A percentile compares a stretch with the other conserved stretches of the same genome.
Conservation (phyloP, 2,113 vertebrate genomes). For the Setophaga coronata region DNA sequence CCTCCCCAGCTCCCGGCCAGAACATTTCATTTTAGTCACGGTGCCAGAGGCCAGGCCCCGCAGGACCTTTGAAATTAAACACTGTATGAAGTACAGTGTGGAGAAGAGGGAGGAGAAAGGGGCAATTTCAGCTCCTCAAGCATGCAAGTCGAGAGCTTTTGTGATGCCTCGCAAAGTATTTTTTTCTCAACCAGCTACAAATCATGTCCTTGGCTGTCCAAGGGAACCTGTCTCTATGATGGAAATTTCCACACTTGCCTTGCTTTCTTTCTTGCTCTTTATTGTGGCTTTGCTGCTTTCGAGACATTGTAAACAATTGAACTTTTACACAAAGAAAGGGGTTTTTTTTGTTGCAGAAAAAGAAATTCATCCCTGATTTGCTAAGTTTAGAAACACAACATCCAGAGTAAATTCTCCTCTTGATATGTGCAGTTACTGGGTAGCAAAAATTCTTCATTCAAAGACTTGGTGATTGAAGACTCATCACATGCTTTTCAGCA, state of each 20-base stretch:
- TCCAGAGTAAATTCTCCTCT: background rate
- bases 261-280: background rate
- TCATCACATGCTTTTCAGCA: background rate
- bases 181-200: slow-evolving; percentile 1
- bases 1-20: slow-evolving; percentile 29
- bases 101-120: background rate
- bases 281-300: background rate
- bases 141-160: background rate
- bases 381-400: background rate
- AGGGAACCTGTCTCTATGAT: background rate
- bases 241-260: slow-evolving; percentile 12
- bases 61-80: slow-evolving; percentile 61
- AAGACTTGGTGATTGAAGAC: background rate
- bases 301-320: slow-evolving; percentile 16
- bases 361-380: background rate
- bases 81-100: background rate
- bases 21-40: slow-evolving; percentile 58
- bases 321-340: background rate
- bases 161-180: background rate
- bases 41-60: slow-evolving; percentile 27
- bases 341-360: background rate
- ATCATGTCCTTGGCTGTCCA: background rate
- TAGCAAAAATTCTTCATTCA: background rate
- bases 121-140: background rate
- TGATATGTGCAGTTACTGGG: background rate